Conservation (phyloP, 1,140 invertebrate genomes). For the Ridgeia piscesae region DNA sequence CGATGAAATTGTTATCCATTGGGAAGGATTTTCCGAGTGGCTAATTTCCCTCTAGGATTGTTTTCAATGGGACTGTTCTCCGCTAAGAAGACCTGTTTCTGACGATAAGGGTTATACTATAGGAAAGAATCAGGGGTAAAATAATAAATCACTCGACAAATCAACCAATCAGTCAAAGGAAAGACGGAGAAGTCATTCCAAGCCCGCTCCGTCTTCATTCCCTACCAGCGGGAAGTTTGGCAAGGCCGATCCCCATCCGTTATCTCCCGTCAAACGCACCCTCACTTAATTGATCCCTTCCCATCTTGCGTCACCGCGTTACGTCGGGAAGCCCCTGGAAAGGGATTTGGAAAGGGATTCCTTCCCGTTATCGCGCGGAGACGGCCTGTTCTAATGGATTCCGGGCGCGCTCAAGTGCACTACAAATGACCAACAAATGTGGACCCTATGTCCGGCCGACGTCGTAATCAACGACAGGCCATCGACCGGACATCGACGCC, state of each 20-base stretch:
- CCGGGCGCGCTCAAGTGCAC: neutral
- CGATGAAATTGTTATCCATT: too few species aligned
- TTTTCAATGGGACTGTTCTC: too few species aligned
- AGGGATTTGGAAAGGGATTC: neutral
- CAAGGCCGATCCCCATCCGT: neutral
- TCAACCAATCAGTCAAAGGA: too few species aligned
- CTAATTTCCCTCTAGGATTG: too few species aligned
- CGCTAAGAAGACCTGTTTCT: too few species aligned
- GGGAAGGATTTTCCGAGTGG: too few species aligned
- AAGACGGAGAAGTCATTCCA: too few species aligned
- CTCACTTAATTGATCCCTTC: neutral
- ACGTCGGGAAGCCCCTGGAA: neutral
- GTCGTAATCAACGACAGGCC: neutral
- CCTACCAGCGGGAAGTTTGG: too few species aligned
- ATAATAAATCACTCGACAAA: too few species aligned
- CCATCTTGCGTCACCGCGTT: neutral
- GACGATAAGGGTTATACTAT: too few species aligned
- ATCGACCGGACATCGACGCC: neutral
- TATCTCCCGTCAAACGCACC: neutral
- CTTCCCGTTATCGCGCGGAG: neutral
- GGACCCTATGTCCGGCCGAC: neutral
- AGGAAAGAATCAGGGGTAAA: too few species aligned
- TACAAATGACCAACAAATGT: constrained; percentile 6
- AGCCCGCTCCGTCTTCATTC: too few species aligned
- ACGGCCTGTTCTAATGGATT: neutral